Evolutionary conservation across 2,113 vertebrate species (phyloP).

Genomic region (Nyctereutes procyonoides): DNA sequence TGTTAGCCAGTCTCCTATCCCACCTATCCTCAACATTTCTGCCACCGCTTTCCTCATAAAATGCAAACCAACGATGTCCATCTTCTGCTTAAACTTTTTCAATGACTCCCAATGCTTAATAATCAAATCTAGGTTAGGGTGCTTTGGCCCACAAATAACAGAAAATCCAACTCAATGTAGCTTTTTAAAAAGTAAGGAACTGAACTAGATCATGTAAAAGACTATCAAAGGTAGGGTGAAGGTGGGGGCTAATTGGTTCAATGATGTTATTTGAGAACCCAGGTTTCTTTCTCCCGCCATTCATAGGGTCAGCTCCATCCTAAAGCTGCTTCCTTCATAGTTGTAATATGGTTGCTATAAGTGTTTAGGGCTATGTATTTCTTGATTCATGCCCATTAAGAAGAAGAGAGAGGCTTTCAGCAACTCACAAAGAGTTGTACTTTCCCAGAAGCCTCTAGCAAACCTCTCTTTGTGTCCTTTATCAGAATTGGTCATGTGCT

Average conservation of each 20-base stretch:
- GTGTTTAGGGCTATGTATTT: not conserved
- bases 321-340: not conserved
- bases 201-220: not conserved
- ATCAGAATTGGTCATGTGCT: not conserved
- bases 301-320: not conserved
- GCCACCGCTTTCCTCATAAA: not conserved
- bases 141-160: slow-evolving; percentile 3
- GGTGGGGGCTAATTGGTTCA: not conserved
- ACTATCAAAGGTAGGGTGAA: not conserved
- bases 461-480: not conserved
- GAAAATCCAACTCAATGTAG: not conserved
- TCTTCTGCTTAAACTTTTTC: slow-evolving; percentile 30
- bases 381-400: not conserved
- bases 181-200: not conserved
- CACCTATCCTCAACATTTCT: not conserved
- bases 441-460: not conserved
- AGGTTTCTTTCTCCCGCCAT: not conserved
- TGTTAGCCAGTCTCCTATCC: not conserved
- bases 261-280: not conserved
- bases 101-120: not conserved
- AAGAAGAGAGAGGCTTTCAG: not conserved
- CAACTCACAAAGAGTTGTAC: not conserved
- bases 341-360: not conserved
- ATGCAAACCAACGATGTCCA: not conserved
- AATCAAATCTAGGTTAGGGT: not conserved